Evolutionary conservation across 2,888 invertebrate species (phyloP).

Genomic region (Catocala fraxini): DNA sequence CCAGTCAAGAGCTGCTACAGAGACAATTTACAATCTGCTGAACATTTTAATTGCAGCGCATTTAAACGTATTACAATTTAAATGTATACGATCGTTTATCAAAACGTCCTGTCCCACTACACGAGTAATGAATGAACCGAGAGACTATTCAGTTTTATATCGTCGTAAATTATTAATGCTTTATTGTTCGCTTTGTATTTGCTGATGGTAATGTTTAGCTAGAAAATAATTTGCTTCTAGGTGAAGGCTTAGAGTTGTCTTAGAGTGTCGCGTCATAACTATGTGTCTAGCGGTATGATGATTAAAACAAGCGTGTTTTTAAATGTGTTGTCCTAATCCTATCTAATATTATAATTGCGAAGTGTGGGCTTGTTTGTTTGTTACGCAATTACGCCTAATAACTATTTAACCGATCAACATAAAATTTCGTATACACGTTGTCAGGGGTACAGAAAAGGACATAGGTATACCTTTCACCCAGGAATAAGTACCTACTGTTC

Average conservation of each 20-base stretch:
- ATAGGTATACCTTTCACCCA: too few species aligned
- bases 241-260: background rate
- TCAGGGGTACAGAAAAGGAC: too few species aligned
- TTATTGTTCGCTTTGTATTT: slow-evolving; percentile 57
- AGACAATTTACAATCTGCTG: slow-evolving; percentile 64
- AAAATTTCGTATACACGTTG: too few species aligned
- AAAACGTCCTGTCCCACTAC: slow-evolving; percentile 52
- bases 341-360: too few species aligned
- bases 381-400: too few species aligned
- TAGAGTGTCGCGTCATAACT: too few species aligned
- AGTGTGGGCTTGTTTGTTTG: too few species aligned
- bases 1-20: slow-evolving; percentile 48
- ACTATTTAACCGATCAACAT: too few species aligned
- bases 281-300: too few species aligned
- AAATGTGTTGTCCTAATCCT: too few species aligned
- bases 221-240: background rate
- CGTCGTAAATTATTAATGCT: slow-evolving; percentile 63
- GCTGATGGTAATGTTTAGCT: slow-evolving; percentile 19
- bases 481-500: too few species aligned
- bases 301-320: too few species aligned
- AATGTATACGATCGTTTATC: slow-evolving; percentile 68
- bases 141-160: slow-evolving; percentile 58
- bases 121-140: slow-evolving; percentile 57
- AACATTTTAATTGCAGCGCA: slow-evolving; percentile 73
- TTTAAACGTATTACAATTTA: slow-evolving; percentile 71